Percentiles rank a stretch among this genome's conserved stretches.
These are phyloP conservation scores for Clavelina lepadiformis DNA, from an alignment of 23 tunicate species.

Conservation along the genomic window DNA sequence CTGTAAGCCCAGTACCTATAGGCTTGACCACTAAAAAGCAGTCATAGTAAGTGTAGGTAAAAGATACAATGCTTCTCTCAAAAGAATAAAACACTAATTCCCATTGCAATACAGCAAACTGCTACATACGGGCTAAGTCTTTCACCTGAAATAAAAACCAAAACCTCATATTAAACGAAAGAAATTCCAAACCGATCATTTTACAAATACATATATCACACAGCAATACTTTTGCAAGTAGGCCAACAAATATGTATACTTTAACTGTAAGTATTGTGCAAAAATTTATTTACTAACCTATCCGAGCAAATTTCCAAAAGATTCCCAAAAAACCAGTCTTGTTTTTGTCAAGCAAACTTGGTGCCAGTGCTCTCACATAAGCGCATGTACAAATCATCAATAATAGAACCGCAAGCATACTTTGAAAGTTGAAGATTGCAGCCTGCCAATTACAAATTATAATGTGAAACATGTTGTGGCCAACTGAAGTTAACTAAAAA, in stretches of 20 bases:
- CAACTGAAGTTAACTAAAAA: too few relatives aligned
- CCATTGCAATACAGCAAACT: constrained; percentile 87
- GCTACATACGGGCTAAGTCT: constrained; percentile 96
- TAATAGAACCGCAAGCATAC: constrained; percentile 87
- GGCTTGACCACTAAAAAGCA: too few relatives aligned
- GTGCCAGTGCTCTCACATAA: constrained; percentile 90
- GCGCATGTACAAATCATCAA: constrained; percentile 96
- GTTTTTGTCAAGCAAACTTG: constrained; percentile 89
- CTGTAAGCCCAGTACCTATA: too few relatives aligned
- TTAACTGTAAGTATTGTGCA: too few relatives aligned
- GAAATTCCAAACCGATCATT: not conserved
- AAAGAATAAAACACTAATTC: constrained; percentile 74
- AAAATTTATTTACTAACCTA: constrained; percentile 36
- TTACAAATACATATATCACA: not conserved
- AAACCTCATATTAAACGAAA: not conserved
- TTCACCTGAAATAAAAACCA: constrained; percentile 61
- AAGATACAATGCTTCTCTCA: too few relatives aligned
- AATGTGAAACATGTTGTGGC: too few relatives aligned
- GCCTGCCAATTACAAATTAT: too few relatives aligned
- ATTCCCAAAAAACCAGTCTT: constrained; percentile 94
- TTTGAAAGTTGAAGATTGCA: constrained; percentile 97
- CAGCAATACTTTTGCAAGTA: not conserved
- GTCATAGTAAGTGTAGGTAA: too few relatives aligned
- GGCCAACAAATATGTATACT: not conserved
- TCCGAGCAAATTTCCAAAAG: constrained; percentile 99